Evolutionary conservation across 2,113 vertebrate species (phyloP).

Genomic region (Anguilla japonica): DNA sequence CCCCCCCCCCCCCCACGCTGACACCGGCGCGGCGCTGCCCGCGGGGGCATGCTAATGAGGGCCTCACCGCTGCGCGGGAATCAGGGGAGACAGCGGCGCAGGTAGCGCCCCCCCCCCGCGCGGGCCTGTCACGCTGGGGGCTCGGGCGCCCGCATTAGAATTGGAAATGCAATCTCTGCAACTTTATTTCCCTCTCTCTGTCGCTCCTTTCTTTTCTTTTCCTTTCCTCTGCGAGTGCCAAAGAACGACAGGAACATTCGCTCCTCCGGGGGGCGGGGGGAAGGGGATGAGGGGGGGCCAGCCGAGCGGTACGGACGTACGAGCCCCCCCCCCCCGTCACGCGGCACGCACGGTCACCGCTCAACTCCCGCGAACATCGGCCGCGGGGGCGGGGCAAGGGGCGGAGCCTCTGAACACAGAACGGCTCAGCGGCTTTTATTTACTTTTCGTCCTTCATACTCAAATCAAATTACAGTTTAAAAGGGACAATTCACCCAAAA

Average conservation of each 20-base stretch:
- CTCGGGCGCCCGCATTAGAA: conserved; percentile 49
- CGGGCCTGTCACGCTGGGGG: conserved; percentile 46
- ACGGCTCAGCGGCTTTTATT: too few relatives aligned
- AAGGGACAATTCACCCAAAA: too few relatives aligned
- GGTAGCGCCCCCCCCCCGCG: conserved; percentile 48
- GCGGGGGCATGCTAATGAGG: conserved; percentile 1
- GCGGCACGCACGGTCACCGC: too few relatives aligned
- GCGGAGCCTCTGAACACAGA: too few relatives aligned
- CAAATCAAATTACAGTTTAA: too few relatives aligned
- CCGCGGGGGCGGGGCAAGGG: too few relatives aligned
- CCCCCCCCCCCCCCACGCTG: background rate
- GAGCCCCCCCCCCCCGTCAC: too few relatives aligned
- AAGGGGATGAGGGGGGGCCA: too few relatives aligned
- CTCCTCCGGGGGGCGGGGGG: background rate
- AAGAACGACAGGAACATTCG: background rate
- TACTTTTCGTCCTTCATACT: too few relatives aligned
- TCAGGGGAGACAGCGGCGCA: conserved; percentile 52
- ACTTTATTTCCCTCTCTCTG: background rate
- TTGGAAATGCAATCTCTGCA: conserved; percentile 47
- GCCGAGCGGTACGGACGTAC: too few relatives aligned
- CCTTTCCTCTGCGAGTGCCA: background rate
- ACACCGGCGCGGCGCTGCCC: background rate
- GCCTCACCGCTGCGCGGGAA: conserved; percentile 31
- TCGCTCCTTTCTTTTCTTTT: background rate
- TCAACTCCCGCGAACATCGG: too few relatives aligned